phyloP scores from a whole-genome alignment of 2,113 vertebrate species.

The Leptodactylus fuscus region DNA sequence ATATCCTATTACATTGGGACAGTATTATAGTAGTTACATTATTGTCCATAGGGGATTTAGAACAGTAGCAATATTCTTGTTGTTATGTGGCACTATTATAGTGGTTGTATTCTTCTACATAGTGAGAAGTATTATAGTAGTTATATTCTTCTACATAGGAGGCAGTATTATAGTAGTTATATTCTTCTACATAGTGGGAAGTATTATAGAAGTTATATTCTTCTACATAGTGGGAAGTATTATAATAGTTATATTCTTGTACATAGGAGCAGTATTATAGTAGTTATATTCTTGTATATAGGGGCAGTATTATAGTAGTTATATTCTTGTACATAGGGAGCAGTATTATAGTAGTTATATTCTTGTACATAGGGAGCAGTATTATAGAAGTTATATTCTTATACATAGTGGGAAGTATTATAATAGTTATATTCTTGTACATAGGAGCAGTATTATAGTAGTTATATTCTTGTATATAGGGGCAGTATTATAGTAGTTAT shows the following conservation, averaged over 20 bases:
- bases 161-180: slow-evolving; percentile 5
- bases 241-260: slow-evolving; percentile 8
- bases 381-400: neutral
- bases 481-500: neutral
- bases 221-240: neutral
- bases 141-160: neutral
- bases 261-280: neutral
- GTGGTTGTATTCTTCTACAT: neutral
- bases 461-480: neutral
- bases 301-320: neutral
- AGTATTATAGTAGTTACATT: too few relatives aligned
- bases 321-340: neutral
- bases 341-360: neutral
- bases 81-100: neutral
- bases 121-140: neutral
- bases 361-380: neutral
- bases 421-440: neutral
- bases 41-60: neutral
- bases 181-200: neutral
- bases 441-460: slow-evolving; percentile 5
- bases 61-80: neutral
- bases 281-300: neutral
- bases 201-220: slow-evolving; percentile 1
- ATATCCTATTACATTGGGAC: too few relatives aligned
- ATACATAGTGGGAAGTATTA: too few relatives aligned